Evolutionary conservation across 2,113 vertebrate genomes (phyloP), one percentile per base, ranked within the genome.

Genomic region (Sylvilagus bachmani): DNA sequence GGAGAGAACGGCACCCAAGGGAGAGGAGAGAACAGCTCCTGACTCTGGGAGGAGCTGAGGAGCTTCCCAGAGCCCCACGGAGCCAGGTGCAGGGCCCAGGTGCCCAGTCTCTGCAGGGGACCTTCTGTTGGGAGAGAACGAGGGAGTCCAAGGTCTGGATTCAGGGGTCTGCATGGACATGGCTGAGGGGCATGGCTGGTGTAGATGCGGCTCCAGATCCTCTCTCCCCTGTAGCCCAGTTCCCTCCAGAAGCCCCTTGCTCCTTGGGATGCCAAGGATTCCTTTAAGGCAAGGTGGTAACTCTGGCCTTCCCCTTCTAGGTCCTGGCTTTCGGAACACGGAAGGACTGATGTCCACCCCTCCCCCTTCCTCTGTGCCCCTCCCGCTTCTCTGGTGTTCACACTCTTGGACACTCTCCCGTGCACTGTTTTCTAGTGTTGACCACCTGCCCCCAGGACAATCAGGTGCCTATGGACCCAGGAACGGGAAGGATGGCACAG

Each of bases 1-100:
- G 38, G 38, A 38, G 38, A 38, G 38, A 38, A 38, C 38, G 97
- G 69, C 96, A 53, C 92, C 94, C 95, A 96, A 97, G 87, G 97
- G 77, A 95, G 36, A 33, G 12, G 70, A 33, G 29, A 83, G 69
- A 31, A 51, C 8, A 8, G 55, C 2, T 84, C 62, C 51, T 0
- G 17, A 31, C 69, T 75, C 83, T 9, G n/a, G 4, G 86, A 58
- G 85, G 71, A 44, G 61, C 51, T 16, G 58, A 36, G 70, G 75
- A 31, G 53, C 9, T 29, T 83, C 91, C 70, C 53, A 66, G 81
- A 24, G 24, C 69, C 85, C 70, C 77, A 7, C 5, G 16, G 75
- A 82, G 66, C 29, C 73, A 5, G 0, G 21, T 0, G 2, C 49
- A 3, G 3, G 44, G 73, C 74, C 61, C 89, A 85, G 58, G 78